Base-by-base conservation (phyloP, 2,888 invertebrate genomes). In the Dryomyza anilis region DNA sequence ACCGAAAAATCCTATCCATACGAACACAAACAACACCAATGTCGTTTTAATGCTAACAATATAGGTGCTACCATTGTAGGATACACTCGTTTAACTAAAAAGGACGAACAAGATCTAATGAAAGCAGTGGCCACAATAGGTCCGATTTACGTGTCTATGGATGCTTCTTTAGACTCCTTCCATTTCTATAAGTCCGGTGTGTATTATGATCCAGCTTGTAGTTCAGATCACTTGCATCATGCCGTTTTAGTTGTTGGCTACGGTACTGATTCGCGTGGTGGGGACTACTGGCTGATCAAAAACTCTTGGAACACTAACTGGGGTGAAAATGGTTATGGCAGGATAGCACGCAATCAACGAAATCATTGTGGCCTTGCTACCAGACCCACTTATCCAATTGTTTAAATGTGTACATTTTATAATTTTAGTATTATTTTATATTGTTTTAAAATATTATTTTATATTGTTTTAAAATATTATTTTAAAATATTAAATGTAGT, bases 311-410 rank as follows among this genome's bases (percentile, higher is more conserved):
- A 88, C n/a, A 78, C 81, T 39, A 79, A 81, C 14, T 96, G 95
- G 96, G 96, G 96, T 36, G 87, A 89, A 55, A 79, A 89, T 5
- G 96, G 96, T 45, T 96, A 92, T 85, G 91, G 96, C 76, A 91
- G 90, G 84, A 95, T 96, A 90, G 87, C 92, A 29, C 88, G 96
- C 74, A 94, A 96, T 84, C 86, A 86, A 74, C 75, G 91, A 33
- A 96, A 96, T 83, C 88, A 91, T 80, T 96, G 96, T 82, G 96
- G 96, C 75, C 89, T 96, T 81, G 95, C 96, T 62, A 85, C 89
- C 52, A 82, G 86, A 69, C 91, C 95, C 69, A 93, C 93, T 78
- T 96, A 93, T 84, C 96, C 96, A 27, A 86, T 93, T 63, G 94
- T 95, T 73, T 94, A 88, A 81, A 52, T n/a, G n/a, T n/a, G n/a